A percentile compares a stretch with the other conserved stretches of the same genome.
Conservation (phyloP, 2,888 invertebrate genomes). For the Meteorus cinctellus region DNA sequence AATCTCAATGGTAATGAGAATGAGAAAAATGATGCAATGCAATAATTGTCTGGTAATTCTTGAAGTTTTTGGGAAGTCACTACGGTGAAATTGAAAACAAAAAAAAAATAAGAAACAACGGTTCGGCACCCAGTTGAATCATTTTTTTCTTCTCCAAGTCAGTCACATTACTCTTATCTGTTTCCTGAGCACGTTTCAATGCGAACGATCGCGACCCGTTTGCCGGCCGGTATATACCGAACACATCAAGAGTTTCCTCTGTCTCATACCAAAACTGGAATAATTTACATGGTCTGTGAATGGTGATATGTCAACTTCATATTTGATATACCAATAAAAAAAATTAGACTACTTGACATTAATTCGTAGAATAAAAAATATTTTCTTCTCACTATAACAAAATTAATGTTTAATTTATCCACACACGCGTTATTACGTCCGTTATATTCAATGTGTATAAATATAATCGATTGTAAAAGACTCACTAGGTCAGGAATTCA, state of each 20-base stretch:
- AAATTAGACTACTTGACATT: neutral
- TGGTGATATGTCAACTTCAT: neutral
- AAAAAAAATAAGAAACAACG: neutral
- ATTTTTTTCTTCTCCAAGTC: neutral
- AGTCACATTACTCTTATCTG: conserved; percentile 47
- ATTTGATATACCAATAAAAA: neutral
- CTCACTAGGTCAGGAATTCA: conserved; percentile 58
- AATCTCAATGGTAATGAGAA: no score
- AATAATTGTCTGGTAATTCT: no score
- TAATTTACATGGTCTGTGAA: conserved; percentile 3
- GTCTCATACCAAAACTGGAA: conserved; percentile 49
- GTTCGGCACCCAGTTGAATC: conserved; percentile 7
- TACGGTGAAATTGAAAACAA: neutral
- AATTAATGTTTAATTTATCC: neutral
- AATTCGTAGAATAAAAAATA: neutral
- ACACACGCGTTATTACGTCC: neutral
- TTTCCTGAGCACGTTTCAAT: conserved; percentile 55
- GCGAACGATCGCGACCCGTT: conserved; percentile 52
- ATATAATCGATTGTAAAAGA: conserved; percentile 50
- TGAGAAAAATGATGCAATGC: no score
- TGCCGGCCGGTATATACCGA: conserved; percentile 24
- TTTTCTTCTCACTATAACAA: neutral
- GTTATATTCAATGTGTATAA: conserved; percentile 18
- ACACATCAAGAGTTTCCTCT: neutral
- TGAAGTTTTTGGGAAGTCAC: no score